Evolutionary conservation across 1,140 invertebrate genomes (phyloP).

Genomic region (Protaetia brevitarsis): DNA sequence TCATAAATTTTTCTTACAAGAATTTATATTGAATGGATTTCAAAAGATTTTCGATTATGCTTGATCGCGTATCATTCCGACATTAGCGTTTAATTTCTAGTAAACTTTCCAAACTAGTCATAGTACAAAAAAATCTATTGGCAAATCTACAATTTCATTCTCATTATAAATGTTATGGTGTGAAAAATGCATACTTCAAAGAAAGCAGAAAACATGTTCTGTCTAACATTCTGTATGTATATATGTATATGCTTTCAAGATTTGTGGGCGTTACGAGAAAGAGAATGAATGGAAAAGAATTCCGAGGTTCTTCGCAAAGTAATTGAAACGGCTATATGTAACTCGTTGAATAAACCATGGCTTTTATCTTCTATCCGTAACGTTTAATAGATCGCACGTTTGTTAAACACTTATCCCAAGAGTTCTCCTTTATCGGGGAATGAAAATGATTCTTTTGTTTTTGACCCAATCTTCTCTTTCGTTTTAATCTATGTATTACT

Average conservation of each 20-base stretch:
- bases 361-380: slow-evolving; percentile 28
- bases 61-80: no score
- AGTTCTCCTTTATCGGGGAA: neutral
- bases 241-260: neutral
- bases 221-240: neutral
- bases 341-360: slow-evolving; percentile 40
- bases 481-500: no score
- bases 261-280: slow-evolving; percentile 6
- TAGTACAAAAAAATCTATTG: no score
- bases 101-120: no score
- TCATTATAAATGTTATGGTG: no score
- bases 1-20: no score
- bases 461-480: neutral
- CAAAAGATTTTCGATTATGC: no score
- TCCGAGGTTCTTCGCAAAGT: slow-evolving; percentile 32
- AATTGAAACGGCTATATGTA: slow-evolving; percentile 40
- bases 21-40: no score
- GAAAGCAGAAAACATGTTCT: no score
- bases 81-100: no score
- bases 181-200: no score
- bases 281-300: slow-evolving; percentile 20
- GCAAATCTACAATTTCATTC: no score
- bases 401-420: slow-evolving; percentile 23
- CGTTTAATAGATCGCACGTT: slow-evolving; percentile 33
- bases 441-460: neutral